Evolutionary conservation across 2,888 invertebrate species (phyloP).

Genomic region (Teleiodes luculella): DNA sequence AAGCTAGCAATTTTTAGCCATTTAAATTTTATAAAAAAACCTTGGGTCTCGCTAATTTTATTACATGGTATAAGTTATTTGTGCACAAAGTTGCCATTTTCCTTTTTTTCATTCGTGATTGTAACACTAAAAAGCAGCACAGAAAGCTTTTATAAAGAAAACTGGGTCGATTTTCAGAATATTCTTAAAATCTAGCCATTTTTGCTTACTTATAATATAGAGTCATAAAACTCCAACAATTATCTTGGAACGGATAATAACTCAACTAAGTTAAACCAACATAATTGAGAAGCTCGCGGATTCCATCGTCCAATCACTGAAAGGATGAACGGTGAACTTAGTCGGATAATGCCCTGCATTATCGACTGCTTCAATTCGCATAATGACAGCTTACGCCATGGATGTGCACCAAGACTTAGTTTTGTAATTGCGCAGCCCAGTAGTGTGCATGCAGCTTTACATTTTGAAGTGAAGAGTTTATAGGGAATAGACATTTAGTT

Average conservation of each 20-base stretch:
- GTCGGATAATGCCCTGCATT: conserved; percentile 35
- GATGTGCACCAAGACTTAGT: conserved; percentile 28
- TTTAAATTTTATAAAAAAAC: too few relatives aligned
- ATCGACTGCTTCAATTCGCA: conserved; percentile 36
- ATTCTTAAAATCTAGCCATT: too few relatives aligned
- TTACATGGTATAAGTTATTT: too few relatives aligned
- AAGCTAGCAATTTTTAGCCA: too few relatives aligned
- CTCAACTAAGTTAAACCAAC: not conserved
- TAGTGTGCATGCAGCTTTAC: conserved; percentile 14
- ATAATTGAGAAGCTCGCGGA: not conserved
- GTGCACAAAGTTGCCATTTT: too few relatives aligned
- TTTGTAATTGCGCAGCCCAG: conserved; percentile 31
- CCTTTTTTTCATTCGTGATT: too few relatives aligned
- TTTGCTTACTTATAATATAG: too few relatives aligned
- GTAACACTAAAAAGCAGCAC: too few relatives aligned
- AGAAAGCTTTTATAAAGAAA: too few relatives aligned
- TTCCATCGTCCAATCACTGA: conserved; percentile 17
- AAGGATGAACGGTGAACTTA: conserved; percentile 26
- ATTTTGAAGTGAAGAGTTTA: conserved; percentile 17
- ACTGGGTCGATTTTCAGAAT: too few relatives aligned
- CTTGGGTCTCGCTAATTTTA: too few relatives aligned
- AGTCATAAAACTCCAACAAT: too few relatives aligned
- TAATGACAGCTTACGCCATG: conserved; percentile 35
- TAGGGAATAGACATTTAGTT: not conserved
- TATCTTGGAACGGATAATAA: not conserved